Percentiles rank a stretch among this genome's conserved stretches.
Evolutionary conservation across 2,113 vertebrate species (phyloP).

Genomic region (Stomatorhinus ivindoensis): DNA sequence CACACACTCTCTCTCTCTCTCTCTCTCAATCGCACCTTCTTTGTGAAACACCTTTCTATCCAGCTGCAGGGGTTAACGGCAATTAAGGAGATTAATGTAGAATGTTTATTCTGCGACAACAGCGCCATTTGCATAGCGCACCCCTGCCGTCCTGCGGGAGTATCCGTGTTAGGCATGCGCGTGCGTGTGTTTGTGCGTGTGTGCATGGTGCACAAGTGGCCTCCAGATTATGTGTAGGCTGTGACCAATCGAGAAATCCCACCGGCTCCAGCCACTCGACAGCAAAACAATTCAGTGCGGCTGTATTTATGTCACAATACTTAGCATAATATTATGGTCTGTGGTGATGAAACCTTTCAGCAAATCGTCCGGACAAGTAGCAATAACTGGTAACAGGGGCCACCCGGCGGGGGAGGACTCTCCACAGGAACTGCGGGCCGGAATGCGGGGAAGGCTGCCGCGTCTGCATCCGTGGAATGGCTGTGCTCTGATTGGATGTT

Average conservation of each 20-base stretch:
- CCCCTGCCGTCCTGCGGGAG: conserved; percentile 33
- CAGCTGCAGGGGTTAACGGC: conserved; percentile 19
- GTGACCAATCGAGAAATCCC: conserved; percentile 47
- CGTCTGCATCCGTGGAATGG: background rate
- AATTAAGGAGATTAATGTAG: conserved; percentile 27
- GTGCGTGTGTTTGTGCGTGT: conserved; percentile 27
- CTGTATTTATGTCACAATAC: conserved; percentile 48
- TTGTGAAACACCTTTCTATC: conserved; percentile 19
- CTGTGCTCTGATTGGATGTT: background rate
- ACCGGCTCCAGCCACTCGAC: conserved; percentile 58
- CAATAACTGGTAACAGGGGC: background rate
- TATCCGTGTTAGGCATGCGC: conserved; percentile 36
- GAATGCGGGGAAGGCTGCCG: background rate
- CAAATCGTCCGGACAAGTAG: background rate
- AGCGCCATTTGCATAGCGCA: conserved; percentile 39
- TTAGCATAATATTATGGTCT: conserved; percentile 42
- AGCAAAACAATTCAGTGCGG: conserved; percentile 43
- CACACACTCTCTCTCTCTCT: background rate
- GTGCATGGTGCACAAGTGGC: conserved; percentile 18
- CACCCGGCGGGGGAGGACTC: background rate
- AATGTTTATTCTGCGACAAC: conserved; percentile 39
- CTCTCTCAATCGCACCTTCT: background rate
- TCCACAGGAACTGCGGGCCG: background rate
- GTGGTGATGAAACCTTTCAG: background rate
- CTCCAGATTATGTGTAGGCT: conserved; percentile 35